Conservation (phyloP, 2,797 vertebrate species). For the Oreochromis mossambicus region DNA sequence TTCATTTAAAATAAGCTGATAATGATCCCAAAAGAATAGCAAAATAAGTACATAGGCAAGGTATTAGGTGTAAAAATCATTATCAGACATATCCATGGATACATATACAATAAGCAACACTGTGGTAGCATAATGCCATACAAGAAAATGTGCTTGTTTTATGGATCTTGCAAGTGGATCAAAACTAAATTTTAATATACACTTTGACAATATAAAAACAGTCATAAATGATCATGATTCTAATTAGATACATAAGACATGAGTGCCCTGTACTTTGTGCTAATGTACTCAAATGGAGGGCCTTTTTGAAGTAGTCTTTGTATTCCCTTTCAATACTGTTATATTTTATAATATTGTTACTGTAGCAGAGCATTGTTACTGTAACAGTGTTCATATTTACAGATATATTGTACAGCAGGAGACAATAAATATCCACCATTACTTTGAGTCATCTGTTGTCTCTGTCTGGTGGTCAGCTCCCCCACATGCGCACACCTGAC, state of each 20-base stretch:
- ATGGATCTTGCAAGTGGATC: slow-evolving; percentile 63
- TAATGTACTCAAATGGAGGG: slow-evolving; percentile 59
- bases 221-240: slow-evolving; percentile 62
- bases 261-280: slow-evolving; percentile 69
- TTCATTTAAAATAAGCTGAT: slow-evolving; percentile 86
- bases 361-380: slow-evolving; percentile 60
- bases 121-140: slow-evolving; percentile 61
- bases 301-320: slow-evolving; percentile 48
- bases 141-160: slow-evolving; percentile 74
- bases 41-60: slow-evolving; percentile 81
- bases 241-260: slow-evolving; percentile 57
- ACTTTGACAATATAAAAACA: slow-evolving; percentile 65
- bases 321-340: slow-evolving; percentile 58
- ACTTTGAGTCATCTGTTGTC: slow-evolving; percentile 15
- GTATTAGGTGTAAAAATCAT: slow-evolving; percentile 74
- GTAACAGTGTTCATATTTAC: slow-evolving; percentile 75
- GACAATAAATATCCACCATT: slow-evolving; percentile 39
- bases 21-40: slow-evolving; percentile 79
- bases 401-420: slow-evolving; percentile 67
- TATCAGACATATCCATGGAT: slow-evolving; percentile 73
- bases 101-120: slow-evolving; percentile 69
- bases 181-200: slow-evolving; percentile 61
- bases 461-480: slow-evolving; percentile 39
- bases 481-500: slow-evolving; percentile 64
- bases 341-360: slow-evolving; percentile 65